These are phyloP conservation scores for Chelon labrosus DNA, from an alignment of 2,797 vertebrate genomes.

Conservation along the genomic window DNA sequence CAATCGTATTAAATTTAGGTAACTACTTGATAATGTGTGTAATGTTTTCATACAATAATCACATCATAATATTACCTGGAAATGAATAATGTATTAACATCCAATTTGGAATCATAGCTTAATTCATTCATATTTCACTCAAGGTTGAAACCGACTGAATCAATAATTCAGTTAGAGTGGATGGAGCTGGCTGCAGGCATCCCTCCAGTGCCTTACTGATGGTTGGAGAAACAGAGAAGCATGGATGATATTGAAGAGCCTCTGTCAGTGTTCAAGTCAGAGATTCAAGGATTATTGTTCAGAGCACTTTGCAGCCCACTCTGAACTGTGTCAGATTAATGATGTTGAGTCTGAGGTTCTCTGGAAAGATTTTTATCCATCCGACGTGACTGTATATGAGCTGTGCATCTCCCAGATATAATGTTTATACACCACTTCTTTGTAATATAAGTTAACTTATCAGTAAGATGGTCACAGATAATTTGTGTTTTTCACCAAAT, in stretches of 20 bases:
- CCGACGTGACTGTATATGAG: constrained; percentile 20
- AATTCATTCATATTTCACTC: constrained; percentile 72
- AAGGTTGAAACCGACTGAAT: constrained; percentile 66
- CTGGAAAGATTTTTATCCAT: constrained; percentile 21
- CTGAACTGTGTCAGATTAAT: constrained; percentile 45
- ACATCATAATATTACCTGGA: constrained; percentile 31
- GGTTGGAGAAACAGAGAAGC: constrained; percentile 45
- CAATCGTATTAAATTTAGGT: neutral
- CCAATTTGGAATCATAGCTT: constrained; percentile 51
- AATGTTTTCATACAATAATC: constrained; percentile 23
- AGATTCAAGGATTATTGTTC: constrained; percentile 47
- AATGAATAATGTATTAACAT: constrained; percentile 49
- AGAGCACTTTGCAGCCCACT: constrained; percentile 27
- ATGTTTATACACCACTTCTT: neutral
- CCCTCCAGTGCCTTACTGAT: constrained; percentile 47
- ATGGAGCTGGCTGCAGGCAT: constrained; percentile 53
- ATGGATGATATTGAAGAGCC: constrained; percentile 43
- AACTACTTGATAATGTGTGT: constrained; percentile 14
- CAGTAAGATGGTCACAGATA: neutral
- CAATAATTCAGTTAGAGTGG: constrained; percentile 68
- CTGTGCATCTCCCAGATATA: neutral
- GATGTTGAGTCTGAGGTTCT: constrained; percentile 44
- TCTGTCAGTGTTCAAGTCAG: constrained; percentile 28
- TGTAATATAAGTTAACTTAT: neutral
- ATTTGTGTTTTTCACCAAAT: neutral